Percentiles rank a stretch among this genome's conserved stretches.
phyloP scores from a whole-genome alignment of 2,888 invertebrate species.

The Acanthoscelides obtectus region DNA sequence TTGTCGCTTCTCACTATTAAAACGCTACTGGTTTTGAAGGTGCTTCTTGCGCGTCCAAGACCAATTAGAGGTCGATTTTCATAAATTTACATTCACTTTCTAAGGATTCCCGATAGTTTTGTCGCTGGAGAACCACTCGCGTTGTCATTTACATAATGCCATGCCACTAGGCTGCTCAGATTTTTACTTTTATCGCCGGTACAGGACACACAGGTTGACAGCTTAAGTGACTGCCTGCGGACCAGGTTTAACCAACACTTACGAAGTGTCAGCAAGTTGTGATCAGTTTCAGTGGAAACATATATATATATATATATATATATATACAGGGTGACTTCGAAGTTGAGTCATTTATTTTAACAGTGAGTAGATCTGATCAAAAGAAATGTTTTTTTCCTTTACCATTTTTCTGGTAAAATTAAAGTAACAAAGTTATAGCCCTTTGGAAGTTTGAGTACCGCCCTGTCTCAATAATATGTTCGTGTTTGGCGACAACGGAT shows the following conservation, averaged over 20 bases:
- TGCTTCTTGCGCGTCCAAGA: background rate
- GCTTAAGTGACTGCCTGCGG: background rate
- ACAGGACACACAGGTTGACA: background rate
- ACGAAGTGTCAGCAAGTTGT: background rate
- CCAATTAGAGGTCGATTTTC: background rate
- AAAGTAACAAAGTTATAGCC: no score
- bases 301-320: no score
- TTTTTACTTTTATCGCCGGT: background rate
- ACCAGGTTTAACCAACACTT: background rate
- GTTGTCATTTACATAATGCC: background rate
- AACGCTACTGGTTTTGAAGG: conserved; percentile 24
- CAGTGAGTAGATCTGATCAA: no score
- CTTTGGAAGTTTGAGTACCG: no score
- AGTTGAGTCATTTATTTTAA: no score
- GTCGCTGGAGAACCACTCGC: background rate
- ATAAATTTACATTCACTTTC: background rate
- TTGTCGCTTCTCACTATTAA: conserved; percentile 16
- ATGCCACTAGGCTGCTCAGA: background rate
- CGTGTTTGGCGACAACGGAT: no score
- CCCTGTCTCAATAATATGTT: no score
- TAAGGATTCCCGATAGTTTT: background rate
- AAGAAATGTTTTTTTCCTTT: no score
- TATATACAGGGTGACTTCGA: no score
- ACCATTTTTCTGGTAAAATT: no score
- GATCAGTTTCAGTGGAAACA: background rate